Conservation (phyloP, 2,888 invertebrate genomes). For the Tipula vernalis region DNA sequence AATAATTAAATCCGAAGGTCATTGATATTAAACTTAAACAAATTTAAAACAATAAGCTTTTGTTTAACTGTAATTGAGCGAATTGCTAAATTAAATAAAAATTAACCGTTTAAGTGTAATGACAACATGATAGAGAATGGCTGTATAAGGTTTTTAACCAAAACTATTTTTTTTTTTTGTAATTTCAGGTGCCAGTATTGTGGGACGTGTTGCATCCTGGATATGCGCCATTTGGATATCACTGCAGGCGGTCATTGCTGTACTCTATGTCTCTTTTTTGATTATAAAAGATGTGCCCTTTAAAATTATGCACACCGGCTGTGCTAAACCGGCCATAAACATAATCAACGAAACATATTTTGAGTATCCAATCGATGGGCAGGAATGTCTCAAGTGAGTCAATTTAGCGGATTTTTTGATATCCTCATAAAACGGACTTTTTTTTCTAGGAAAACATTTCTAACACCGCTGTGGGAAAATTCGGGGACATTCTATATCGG, state of each 20-base stretch:
- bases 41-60: neutral
- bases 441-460: slow-evolving; percentile 26
- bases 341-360: neutral
- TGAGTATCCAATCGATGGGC: slow-evolving; percentile 25
- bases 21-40: neutral
- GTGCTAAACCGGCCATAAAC: neutral
- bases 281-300: slow-evolving; percentile 31
- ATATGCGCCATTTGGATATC: slow-evolving; percentile 34
- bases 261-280: slow-evolving; percentile 33
- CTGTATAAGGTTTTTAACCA: neutral
- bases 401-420: too few relatives aligned
- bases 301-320: slow-evolving; percentile 20
- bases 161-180: neutral
- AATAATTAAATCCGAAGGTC: neutral
- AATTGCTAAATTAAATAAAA: neutral
- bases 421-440: too few relatives aligned
- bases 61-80: neutral
- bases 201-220: slow-evolving; percentile 35
- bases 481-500: slow-evolving; percentile 29
- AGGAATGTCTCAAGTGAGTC: slow-evolving; percentile 27
- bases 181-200: slow-evolving; percentile 30
- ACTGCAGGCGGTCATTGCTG: slow-evolving; percentile 31
- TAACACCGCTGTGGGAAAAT: slow-evolving; percentile 35
- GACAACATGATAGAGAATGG: neutral
- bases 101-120: neutral